A percentile compares a stretch with the other conserved stretches of the same genome.
phyloP scores from a whole-genome alignment of 1,140 invertebrate species.

The Diprion similis region DNA sequence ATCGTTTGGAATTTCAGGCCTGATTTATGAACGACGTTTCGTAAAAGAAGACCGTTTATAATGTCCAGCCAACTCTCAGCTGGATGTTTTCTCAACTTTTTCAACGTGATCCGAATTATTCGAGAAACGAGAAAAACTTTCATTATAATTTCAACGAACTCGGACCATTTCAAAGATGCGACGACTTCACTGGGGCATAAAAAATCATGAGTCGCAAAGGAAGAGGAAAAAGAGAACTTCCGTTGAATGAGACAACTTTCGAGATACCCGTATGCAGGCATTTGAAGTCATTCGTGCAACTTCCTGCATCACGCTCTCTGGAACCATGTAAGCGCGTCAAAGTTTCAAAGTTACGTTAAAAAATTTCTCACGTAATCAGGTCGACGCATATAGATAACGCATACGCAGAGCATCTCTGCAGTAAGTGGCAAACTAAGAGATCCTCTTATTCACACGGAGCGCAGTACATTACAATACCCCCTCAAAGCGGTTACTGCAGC shows the following conservation, averaged over 20 bases:
- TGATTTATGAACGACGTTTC: slow-evolving; percentile 3
- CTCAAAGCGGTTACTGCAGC: not conserved
- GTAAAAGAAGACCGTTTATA: not conserved
- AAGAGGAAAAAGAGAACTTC: too few relatives aligned
- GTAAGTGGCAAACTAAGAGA: not conserved
- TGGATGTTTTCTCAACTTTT: not conserved
- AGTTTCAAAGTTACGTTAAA: not conserved
- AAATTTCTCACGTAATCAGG: not conserved
- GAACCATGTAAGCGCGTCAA: not conserved
- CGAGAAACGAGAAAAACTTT: not conserved
- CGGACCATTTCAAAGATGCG: too few relatives aligned
- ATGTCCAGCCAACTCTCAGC: not conserved
- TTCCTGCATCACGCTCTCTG: not conserved
- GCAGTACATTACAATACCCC: not conserved
- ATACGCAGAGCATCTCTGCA: not conserved
- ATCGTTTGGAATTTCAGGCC: not conserved
- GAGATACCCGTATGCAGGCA: not conserved
- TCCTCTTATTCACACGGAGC: not conserved
- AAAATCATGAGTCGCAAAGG: too few relatives aligned
- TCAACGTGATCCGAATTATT: not conserved
- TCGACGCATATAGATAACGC: not conserved
- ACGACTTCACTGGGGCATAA: too few relatives aligned
- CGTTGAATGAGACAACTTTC: too few relatives aligned
- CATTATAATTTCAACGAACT: not conserved
- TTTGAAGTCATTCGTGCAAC: not conserved